Percentiles rank a stretch among this genome's conserved stretches.
phyloP scores from a whole-genome alignment of 2,113 vertebrate species.

The Indicator indicator region DNA sequence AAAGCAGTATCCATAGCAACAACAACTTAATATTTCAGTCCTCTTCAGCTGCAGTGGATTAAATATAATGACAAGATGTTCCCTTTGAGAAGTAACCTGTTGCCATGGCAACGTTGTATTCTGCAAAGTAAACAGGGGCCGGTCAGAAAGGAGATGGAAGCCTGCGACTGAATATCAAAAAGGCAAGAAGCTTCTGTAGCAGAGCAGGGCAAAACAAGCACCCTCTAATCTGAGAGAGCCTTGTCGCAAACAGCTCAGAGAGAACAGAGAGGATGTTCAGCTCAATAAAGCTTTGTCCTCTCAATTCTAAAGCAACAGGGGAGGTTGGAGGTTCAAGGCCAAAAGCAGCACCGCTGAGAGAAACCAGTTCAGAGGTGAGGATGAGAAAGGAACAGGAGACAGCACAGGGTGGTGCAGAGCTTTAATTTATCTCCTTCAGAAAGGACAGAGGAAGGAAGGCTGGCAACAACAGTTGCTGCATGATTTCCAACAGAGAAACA shows the following conservation, averaged over 20 bases:
- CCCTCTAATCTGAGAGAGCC: background rate
- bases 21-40: conserved; percentile 98
- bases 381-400: background rate
- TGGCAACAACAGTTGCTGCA: background rate
- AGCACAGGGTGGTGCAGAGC: background rate
- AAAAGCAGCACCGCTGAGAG: background rate
- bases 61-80: conserved; percentile 99
- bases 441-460: background rate
- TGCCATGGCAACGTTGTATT: conserved; percentile 89
- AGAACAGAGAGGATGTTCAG: background rate
- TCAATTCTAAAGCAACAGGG: background rate
- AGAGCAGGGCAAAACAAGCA: background rate
- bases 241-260: background rate
- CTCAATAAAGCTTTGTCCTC: background rate
- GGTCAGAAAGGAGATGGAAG: conserved; percentile 76
- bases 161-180: conserved; percentile 73
- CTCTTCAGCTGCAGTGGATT: conserved; percentile 99
- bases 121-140: conserved; percentile 82
- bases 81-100: conserved; percentile 94
- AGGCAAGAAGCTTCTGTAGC: conserved; percentile 54
- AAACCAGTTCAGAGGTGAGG: background rate
- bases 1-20: conserved; percentile 97
- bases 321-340: background rate
- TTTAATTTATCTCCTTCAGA: background rate
- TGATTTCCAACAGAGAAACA: background rate